phyloP scores from a whole-genome alignment of 2,797 vertebrate genomes.

The Mallotus villosus region DNA sequence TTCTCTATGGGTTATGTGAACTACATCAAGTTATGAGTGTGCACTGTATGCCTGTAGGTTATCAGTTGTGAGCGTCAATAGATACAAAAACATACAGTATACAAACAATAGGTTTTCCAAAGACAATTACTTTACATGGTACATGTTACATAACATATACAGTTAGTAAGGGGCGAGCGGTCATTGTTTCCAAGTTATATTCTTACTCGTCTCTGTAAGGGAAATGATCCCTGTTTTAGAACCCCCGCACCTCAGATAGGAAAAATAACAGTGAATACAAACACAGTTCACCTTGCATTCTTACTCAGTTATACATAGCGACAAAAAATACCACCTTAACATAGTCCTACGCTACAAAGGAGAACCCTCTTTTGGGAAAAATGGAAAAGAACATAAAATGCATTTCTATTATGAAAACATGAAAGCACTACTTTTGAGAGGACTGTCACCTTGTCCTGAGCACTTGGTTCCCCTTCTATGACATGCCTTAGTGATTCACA shows the following conservation, averaged over 20 bases:
- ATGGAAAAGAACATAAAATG: conserved; percentile 18
- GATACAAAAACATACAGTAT: conserved; percentile 57
- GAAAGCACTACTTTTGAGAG: conserved; percentile 70
- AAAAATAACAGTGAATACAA: conserved; percentile 70
- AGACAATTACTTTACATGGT: conserved; percentile 61
- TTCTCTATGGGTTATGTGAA: conserved; percentile 56
- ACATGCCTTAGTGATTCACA: conserved; percentile 67
- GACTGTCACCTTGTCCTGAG: conserved; percentile 74
- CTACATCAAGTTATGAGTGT: conserved; percentile 52
- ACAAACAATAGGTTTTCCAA: conserved; percentile 73
- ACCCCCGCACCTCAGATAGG: conserved; percentile 58
- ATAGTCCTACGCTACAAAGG: conserved; percentile 36
- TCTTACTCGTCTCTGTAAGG: conserved; percentile 41
- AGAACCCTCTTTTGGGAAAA: conserved; percentile 42
- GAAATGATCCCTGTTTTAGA: conserved; percentile 54
- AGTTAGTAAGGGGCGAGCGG: conserved; percentile 40
- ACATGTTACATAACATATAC: conserved; percentile 49
- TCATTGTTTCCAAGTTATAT: conserved; percentile 35
- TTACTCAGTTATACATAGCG: conserved; percentile 41
- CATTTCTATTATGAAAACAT: conserved; percentile 38
- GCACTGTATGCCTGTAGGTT: conserved; percentile 52
- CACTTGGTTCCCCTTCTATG: conserved; percentile 81
- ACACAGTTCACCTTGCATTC: conserved; percentile 29
- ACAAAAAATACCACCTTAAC: conserved; percentile 44
- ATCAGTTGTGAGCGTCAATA: conserved; percentile 58